Percentiles rank a stretch among this genome's conserved stretches.
Conservation (phyloP, 2,888 invertebrate species). For the Hirudinaria manillensis region DNA sequence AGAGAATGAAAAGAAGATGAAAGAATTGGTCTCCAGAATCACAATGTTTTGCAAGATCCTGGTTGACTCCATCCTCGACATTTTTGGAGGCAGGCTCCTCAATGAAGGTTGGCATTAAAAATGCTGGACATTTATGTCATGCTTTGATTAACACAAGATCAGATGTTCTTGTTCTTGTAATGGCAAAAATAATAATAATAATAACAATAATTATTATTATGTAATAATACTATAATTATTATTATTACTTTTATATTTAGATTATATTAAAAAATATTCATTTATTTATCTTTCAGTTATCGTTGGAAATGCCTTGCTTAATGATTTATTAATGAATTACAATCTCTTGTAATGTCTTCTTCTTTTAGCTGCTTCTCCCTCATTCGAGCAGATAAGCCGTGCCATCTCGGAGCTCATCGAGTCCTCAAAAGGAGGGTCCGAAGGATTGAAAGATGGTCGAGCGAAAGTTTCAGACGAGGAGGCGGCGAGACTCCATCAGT, state of each 20-base stretch:
- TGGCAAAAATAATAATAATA: no score
- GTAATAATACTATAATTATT: background rate
- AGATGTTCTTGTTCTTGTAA: no score
- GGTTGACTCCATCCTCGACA: slow-evolving; percentile 15
- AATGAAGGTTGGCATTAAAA: slow-evolving; percentile 26
- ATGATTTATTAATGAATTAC: background rate
- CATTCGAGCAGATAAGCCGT: slow-evolving; percentile 72
- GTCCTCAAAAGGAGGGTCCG: background rate
- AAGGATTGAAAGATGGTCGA: background rate
- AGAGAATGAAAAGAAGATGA: background rate
- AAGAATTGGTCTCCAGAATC: background rate
- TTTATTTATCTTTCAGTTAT: background rate
- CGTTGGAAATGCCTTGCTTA: background rate
- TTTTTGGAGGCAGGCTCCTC: slow-evolving; percentile 32
- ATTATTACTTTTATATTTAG: background rate
- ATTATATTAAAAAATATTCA: background rate
- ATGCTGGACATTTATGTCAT: no score
- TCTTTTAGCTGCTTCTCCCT: slow-evolving; percentile 60
- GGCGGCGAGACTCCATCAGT: slow-evolving; percentile 59
- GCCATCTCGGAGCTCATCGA: slow-evolving; percentile 64
- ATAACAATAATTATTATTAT: no score
- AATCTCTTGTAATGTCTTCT: background rate
- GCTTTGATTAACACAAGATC: no score
- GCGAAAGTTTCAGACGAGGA: background rate
- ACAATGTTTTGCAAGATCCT: slow-evolving; percentile 5